Percentiles rank a stretch among this genome's conserved stretches.
phyloP scores from a whole-genome alignment of 2,113 vertebrate genomes.

The Myrmecophaga tridactyla region DNA sequence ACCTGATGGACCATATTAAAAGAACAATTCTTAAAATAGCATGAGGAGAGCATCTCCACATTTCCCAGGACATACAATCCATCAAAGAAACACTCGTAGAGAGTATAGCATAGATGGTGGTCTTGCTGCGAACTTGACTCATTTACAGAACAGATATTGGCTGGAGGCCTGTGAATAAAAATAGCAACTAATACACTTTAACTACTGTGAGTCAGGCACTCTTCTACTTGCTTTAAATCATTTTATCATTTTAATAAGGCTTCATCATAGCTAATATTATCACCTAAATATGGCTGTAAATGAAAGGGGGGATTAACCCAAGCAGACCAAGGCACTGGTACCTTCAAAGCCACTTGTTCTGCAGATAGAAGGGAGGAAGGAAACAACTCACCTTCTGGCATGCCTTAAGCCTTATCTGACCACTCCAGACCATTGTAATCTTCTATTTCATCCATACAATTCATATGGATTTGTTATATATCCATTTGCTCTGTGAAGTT shows the following conservation, averaged over 20 bases:
- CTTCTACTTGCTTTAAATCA: background rate
- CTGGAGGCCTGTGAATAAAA: background rate
- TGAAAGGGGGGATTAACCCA: background rate
- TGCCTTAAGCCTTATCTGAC: background rate
- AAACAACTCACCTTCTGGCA: background rate
- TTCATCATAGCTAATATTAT: background rate
- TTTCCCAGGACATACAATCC: constrained; percentile 43
- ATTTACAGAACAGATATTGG: background rate
- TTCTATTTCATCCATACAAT: background rate
- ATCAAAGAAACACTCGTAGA: constrained; percentile 21
- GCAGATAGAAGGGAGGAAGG: background rate
- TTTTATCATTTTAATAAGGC: background rate
- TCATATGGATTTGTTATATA: background rate
- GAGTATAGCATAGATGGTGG: background rate
- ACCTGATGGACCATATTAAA: constrained; percentile 70
- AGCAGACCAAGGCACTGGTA: background rate
- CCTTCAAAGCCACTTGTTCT: background rate
- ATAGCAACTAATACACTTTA: background rate
- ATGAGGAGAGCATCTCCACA: constrained; percentile 44
- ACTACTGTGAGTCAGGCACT: background rate
- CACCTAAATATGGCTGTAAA: background rate
- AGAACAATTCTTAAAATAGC: constrained; percentile 73
- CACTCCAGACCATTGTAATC: background rate
- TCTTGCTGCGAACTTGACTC: background rate
- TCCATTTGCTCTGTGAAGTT: background rate